Conservation (phyloP, 2,888 invertebrate genomes). For the Monoplex corrugatus region DNA sequence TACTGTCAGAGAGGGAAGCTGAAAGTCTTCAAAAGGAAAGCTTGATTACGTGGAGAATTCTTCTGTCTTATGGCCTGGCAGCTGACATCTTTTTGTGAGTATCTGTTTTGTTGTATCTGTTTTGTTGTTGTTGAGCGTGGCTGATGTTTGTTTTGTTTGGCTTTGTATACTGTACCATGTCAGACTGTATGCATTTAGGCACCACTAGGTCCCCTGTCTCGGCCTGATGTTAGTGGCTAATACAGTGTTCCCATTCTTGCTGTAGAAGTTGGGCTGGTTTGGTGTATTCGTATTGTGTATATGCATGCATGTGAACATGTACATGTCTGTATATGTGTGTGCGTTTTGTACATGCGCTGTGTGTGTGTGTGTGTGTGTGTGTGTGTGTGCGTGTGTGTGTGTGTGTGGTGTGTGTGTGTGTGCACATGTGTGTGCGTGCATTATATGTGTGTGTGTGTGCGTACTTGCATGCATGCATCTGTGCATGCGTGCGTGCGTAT, state of each 20-base stretch:
- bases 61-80: conserved; percentile 70
- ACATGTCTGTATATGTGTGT: not conserved
- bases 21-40: conserved; percentile 74
- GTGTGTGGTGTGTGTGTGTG: not conserved
- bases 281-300: not conserved
- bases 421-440: not conserved
- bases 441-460: not conserved
- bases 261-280: no score
- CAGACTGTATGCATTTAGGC: no score
- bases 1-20: conserved; percentile 77
- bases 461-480: not conserved
- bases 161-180: no score
- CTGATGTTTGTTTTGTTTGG: no score
- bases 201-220: no score
- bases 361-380: not conserved
- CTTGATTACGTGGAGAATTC: conserved; percentile 68
- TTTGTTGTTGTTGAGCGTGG: not conserved
- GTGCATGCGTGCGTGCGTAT: not conserved
- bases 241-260: no score
- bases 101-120: not conserved
- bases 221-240: no score
- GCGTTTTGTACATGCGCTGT: not conserved
- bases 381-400: not conserved
- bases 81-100: conserved; percentile 60
- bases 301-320: not conserved